Percentiles rank a stretch among this genome's conserved stretches.
Evolutionary conservation across 2,888 invertebrate genomes (phyloP).

Genomic region (Ectemnius lituratus): DNA sequence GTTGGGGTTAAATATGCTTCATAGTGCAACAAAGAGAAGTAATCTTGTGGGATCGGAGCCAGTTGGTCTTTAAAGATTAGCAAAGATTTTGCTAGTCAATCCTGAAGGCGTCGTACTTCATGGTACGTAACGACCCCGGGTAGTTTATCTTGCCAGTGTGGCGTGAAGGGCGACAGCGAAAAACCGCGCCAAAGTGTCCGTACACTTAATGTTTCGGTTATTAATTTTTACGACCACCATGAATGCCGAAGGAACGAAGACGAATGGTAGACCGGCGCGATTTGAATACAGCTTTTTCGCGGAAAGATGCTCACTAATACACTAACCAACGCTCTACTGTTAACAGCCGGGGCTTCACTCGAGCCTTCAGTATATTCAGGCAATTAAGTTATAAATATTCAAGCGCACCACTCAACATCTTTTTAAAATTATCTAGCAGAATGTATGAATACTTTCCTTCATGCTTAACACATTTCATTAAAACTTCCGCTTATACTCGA

Average conservation of each 20-base stretch:
- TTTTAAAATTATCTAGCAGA: too few relatives aligned
- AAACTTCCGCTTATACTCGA: too few relatives aligned
- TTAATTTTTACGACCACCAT: slow-evolving; percentile 38
- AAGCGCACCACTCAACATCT: too few relatives aligned
- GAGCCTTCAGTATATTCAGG: background rate
- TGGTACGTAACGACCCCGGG: background rate
- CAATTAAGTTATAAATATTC: slow-evolving; percentile 7
- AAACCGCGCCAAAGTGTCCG: slow-evolving; percentile 5
- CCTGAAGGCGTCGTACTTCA: background rate
- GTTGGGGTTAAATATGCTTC: too few relatives aligned
- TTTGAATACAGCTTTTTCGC: slow-evolving; percentile 8
- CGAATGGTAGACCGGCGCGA: background rate
- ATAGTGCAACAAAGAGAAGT: too few relatives aligned
- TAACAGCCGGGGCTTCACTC: background rate
- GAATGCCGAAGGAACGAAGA: slow-evolving; percentile 18
- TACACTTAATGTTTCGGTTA: slow-evolving; percentile 36
- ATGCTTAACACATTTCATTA: too few relatives aligned
- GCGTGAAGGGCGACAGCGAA: slow-evolving; percentile 2
- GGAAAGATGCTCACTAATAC: background rate
- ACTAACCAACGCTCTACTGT: background rate
- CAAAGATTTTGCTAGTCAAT: background rate
- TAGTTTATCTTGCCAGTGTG: slow-evolving; percentile 11
- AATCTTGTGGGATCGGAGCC: too few relatives aligned
- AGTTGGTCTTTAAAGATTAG: too few relatives aligned
- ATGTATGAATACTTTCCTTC: too few relatives aligned